These are phyloP conservation scores for Maniola hyperantus DNA, from an alignment of 2,888 invertebrate genomes.

Conservation along the genomic window DNA sequence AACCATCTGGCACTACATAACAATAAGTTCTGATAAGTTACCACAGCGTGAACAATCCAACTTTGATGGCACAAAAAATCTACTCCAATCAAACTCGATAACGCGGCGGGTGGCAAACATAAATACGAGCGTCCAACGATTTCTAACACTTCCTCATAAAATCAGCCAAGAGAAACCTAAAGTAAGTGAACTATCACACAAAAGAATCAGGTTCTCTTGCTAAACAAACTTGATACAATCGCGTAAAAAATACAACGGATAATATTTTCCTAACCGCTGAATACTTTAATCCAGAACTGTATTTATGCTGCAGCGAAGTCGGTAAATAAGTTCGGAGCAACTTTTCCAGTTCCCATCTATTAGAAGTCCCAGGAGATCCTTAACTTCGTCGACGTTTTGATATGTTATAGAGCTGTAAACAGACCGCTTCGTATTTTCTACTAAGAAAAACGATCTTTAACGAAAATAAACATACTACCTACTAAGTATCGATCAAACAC, in stretches of 20 bases:
- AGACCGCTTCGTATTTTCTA: constrained; percentile 22
- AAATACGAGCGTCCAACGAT: background rate
- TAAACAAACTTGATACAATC: constrained; percentile 24
- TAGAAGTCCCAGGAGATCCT: constrained; percentile 61
- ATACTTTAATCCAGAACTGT: constrained; percentile 68
- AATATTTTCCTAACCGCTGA: constrained; percentile 53
- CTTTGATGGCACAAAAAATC: background rate
- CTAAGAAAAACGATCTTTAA: constrained; percentile 6
- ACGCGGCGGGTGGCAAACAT: background rate
- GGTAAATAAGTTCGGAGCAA: constrained; percentile 65
- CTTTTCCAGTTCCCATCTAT: constrained; percentile 69
- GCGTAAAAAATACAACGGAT: constrained; percentile 21
- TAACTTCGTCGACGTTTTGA: constrained; percentile 44
- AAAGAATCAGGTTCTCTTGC: constrained; percentile 20
- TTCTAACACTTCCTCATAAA: constrained; percentile 3
- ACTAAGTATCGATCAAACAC: too few species aligned
- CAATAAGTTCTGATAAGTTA: too few species aligned
- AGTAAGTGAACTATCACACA: constrained; percentile 11
- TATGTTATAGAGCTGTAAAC: constrained; percentile 37
- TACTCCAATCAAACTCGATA: background rate
- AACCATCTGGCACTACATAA: too few species aligned
- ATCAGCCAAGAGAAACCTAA: background rate
- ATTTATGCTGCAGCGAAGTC: constrained; percentile 63
- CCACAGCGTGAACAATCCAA: background rate
- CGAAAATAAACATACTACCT: background rate